Evolutionary conservation across 2,888 invertebrate species (phyloP).

Genomic region (Hydrotaea cyrtoneurina): DNA sequence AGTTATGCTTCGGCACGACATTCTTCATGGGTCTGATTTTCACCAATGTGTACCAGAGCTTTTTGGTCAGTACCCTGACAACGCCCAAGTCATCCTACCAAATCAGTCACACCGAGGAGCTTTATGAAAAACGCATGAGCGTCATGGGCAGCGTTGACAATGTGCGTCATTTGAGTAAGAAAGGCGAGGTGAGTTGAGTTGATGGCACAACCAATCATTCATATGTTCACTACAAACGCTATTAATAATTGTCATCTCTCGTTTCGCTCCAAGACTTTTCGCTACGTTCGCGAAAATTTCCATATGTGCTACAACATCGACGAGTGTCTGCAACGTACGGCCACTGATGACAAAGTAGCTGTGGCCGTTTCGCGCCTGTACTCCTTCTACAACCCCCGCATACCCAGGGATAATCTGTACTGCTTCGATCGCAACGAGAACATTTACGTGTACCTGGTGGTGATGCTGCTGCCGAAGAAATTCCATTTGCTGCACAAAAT

Average conservation of each 20-base stretch:
- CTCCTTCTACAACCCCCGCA: slow-evolving; percentile 77
- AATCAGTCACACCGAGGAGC: slow-evolving; percentile 73
- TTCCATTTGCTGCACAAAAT: slow-evolving; percentile 78
- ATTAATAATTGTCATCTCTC: neutral
- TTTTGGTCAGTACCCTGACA: slow-evolving; percentile 78
- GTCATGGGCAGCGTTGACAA: slow-evolving; percentile 77
- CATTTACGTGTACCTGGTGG: slow-evolving; percentile 77
- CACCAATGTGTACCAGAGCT: slow-evolving; percentile 77
- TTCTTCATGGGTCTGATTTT: slow-evolving; percentile 75
- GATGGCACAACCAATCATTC: neutral
- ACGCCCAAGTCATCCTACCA: slow-evolving; percentile 75
- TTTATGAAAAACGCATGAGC: slow-evolving; percentile 74
- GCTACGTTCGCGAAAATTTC: slow-evolving; percentile 77
- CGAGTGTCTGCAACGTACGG: slow-evolving; percentile 75
- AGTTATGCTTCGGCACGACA: slow-evolving; percentile 69
- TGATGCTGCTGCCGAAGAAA: slow-evolving; percentile 77
- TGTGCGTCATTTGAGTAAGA: slow-evolving; percentile 75
- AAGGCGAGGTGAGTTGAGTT: slow-evolving; percentile 74
- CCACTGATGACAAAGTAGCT: slow-evolving; percentile 72
- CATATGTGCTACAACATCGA: slow-evolving; percentile 77
- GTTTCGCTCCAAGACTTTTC: slow-evolving; percentile 72
- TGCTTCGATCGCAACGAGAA: slow-evolving; percentile 79
- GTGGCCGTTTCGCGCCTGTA: slow-evolving; percentile 78
- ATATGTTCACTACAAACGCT: too few species aligned
- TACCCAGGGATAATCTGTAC: slow-evolving; percentile 75